These are phyloP conservation scores for Equus quagga DNA, from an alignment of 2,113 vertebrate species.

Conservation along the genomic window DNA sequence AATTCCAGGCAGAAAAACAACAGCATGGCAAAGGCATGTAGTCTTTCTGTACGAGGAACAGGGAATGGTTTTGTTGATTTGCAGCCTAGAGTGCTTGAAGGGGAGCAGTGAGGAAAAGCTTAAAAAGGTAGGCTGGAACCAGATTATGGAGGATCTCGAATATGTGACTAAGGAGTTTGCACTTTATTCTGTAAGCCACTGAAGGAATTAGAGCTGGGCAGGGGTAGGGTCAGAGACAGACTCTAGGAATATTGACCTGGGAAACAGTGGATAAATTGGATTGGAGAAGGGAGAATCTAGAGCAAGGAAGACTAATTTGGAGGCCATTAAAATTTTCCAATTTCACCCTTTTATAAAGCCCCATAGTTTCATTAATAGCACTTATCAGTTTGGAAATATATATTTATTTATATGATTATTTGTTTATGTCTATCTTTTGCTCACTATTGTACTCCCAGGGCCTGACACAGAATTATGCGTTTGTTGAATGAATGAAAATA, in stretches of 20 bases:
- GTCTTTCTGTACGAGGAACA: neutral
- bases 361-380: neutral
- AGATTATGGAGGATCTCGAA: neutral
- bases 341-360: constrained; percentile 6
- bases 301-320: neutral
- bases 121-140: neutral
- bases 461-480: neutral
- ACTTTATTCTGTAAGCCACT: neutral
- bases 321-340: neutral
- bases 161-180: neutral
- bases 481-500: constrained; percentile 20
- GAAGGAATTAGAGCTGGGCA: neutral
- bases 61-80: neutral
- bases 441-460: neutral
- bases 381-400: neutral
- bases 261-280: neutral
- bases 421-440: neutral
- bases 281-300: neutral
- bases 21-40: neutral
- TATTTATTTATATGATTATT: neutral
- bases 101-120: neutral
- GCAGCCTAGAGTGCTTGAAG: neutral
- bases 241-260: neutral
- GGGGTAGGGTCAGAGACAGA: neutral
- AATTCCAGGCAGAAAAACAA: neutral